phyloP scores from a whole-genome alignment of 2,797 vertebrate species.

The Astyanax mexicanus region DNA sequence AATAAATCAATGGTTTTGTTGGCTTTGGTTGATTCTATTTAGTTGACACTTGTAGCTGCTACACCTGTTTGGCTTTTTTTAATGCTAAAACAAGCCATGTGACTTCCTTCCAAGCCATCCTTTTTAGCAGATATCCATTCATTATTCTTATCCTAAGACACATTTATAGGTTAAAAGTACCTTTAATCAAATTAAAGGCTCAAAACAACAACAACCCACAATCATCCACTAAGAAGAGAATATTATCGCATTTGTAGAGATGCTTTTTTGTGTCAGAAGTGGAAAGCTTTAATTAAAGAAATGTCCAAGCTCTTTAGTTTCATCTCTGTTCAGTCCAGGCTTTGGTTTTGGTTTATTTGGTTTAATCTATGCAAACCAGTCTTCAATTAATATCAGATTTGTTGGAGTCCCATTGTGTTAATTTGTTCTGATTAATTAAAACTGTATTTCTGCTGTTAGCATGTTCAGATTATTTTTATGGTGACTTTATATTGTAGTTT shows the following conservation, averaged over 20 bases:
- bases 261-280: neutral
- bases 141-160: neutral
- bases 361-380: constrained; percentile 67
- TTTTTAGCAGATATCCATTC: neutral
- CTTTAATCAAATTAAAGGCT: neutral
- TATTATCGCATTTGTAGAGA: neutral
- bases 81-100: neutral
- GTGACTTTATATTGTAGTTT: constrained; percentile 69
- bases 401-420: constrained; percentile 54
- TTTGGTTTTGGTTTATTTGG: constrained; percentile 53
- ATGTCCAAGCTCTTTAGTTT: constrained; percentile 9
- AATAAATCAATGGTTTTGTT: no score
- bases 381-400: constrained; percentile 52
- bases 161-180: neutral
- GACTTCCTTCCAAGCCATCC: neutral
- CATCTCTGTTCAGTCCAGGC: constrained; percentile 34
- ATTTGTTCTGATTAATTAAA: constrained; percentile 49
- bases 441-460: constrained; percentile 62
- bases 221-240: neutral
- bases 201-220: neutral
- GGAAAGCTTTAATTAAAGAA: constrained; percentile 35
- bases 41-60: neutral
- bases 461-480: constrained; percentile 66
- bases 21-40: neutral
- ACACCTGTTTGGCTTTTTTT: neutral